Evolutionary conservation across 1,140 invertebrate genomes (phyloP), one percentile per base, ranked within the genome.

Genomic region (Sitodiplosis mosellana): DNA sequence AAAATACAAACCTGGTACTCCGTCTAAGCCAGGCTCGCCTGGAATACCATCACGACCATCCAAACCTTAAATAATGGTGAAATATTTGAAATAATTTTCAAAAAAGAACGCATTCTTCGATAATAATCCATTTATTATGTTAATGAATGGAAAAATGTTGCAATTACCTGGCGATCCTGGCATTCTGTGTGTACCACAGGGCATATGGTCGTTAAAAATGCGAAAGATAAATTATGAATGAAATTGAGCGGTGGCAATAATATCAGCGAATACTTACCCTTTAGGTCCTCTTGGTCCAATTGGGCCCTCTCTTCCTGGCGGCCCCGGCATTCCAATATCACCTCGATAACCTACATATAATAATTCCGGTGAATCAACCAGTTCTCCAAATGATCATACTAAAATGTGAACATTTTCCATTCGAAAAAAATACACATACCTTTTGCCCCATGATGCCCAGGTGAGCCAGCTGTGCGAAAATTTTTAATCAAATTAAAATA

Each of bases 1-100:
- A 38, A n/a, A n/a, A 14, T 12, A 18, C 14, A 18, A 27, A 15
- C 82, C 83, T 1, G 83, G 80, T 40, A 85, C 71, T 0, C 85
- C 85, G 55, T 87, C 83, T 22, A 86, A 64, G 4, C 85, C 85
- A 17, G 85, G 84, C 54, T 86, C 77, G 2, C 86, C 85, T 1
- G 81, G 81, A 14, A 83, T 72, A n/a, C 82, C 83, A 57, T 87
- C 83, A 51, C 83, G 68, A 0, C 85, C 85, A 55, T 89, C 84
- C 6, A 87, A 58, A 1, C 85, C 14, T 40, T 15, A 40, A 15
- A 40, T n/a, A 12, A 40, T 15, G 4, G 37, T 15, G 12, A 40
- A 18, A 4, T 14, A 40, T 6, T 6, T n/a, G n/a, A n/a, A n/a
- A n/a, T n/a, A n/a, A n/a, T n/a, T n/a, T n/a, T n/a, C n/a, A n/a